These are phyloP conservation scores for Sarcophilus harrisii DNA, from an alignment of 2,797 vertebrate species.

Conservation along the genomic window DNA sequence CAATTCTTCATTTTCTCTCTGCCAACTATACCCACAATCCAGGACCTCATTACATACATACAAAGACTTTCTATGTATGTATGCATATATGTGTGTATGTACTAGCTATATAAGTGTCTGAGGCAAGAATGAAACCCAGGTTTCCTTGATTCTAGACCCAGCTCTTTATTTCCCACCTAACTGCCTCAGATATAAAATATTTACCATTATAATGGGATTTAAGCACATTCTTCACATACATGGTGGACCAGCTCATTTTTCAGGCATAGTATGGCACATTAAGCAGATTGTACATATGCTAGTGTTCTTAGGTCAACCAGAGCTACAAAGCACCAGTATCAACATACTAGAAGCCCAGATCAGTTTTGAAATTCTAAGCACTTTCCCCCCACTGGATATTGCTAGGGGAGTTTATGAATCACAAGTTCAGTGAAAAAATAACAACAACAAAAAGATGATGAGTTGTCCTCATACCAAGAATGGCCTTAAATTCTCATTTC, in stretches of 20 bases:
- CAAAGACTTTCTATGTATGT: no score
- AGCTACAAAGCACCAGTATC: neutral
- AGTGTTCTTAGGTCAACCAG: neutral
- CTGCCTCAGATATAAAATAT: neutral
- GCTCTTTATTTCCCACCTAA: neutral
- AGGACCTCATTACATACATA: no score
- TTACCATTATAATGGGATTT: neutral
- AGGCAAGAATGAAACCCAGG: neutral
- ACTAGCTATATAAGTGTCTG: no score
- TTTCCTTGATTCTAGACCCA: neutral
- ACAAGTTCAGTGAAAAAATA: neutral
- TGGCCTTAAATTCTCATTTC: conserved; percentile 15
- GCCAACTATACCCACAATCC: no score
- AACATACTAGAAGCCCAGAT: neutral
- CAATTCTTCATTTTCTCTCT: no score
- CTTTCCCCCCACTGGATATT: neutral
- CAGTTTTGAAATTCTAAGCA: neutral
- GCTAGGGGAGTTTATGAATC: neutral
- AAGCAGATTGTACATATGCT: neutral
- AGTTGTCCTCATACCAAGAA: neutral
- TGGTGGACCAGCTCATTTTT: neutral
- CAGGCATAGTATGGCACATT: neutral
- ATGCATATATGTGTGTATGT: no score
- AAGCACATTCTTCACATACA: neutral
- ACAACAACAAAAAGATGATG: neutral